A percentile compares a stretch with the other conserved stretches of the same genome.
phyloP scores from a whole-genome alignment of 1,140 invertebrate species.

The Vollenhovia emeryi region DNA sequence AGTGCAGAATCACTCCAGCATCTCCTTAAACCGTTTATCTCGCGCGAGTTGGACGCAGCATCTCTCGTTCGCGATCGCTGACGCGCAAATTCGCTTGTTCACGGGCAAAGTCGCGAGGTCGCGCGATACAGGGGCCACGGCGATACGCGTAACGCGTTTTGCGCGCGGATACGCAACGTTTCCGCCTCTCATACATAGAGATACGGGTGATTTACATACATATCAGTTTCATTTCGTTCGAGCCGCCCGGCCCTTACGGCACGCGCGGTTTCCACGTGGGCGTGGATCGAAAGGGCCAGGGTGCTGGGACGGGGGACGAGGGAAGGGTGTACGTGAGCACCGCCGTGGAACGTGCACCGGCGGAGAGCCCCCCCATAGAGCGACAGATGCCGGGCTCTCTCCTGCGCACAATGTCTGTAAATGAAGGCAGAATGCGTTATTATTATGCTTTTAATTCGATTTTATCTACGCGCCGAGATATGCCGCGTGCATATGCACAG shows the following conservation, averaged over 20 bases:
- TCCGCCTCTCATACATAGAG: constrained; percentile 73
- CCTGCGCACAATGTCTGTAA: constrained; percentile 36
- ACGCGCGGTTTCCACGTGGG: constrained; percentile 34
- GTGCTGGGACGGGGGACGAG: neutral
- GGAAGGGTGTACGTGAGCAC: neutral
- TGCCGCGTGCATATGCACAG: neutral
- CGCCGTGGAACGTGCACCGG: constrained; percentile 15
- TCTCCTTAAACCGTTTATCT: too few relatives aligned
- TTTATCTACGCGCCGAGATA: constrained; percentile 7
- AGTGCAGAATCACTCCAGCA: too few relatives aligned
- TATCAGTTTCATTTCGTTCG: constrained; percentile 76
- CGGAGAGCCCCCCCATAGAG: constrained; percentile 39
- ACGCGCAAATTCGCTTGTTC: constrained; percentile 6
- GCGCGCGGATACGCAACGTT: constrained; percentile 59
- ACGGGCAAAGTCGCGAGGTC: constrained; percentile 29
- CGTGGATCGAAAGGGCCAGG: constrained; percentile 29
- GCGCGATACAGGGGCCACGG: neutral
- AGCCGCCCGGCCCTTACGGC: constrained; percentile 21
- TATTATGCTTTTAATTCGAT: constrained; percentile 69
- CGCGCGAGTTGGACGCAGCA: neutral
- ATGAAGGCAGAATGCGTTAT: constrained; percentile 61
- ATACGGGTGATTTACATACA: constrained; percentile 77
- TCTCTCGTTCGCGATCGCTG: constrained; percentile 4
- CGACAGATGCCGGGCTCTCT: constrained; percentile 61
- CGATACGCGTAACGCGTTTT: constrained; percentile 27